Conservation (phyloP, 2,797 vertebrate species). For the Chelidonichthys spinosus region DNA sequence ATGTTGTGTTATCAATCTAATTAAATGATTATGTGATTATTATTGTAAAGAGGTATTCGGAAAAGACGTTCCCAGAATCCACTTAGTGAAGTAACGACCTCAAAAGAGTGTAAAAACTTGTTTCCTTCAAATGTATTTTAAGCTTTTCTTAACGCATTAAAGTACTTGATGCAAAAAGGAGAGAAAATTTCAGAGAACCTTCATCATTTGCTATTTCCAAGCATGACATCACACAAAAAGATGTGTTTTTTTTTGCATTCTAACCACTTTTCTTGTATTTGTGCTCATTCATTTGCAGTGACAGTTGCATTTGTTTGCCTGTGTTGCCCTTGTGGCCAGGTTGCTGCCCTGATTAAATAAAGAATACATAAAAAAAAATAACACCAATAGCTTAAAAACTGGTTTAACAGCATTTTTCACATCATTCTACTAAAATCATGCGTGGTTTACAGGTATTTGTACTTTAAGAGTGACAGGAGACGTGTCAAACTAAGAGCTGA, state of each 20-base stretch:
- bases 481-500: background rate
- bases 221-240: background rate
- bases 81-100: too few species aligned
- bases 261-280: too few species aligned
- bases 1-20: conserved; percentile 7
- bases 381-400: background rate
- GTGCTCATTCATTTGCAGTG: too few species aligned
- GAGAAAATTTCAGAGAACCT: background rate
- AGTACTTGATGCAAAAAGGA: background rate
- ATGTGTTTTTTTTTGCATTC: too few species aligned
- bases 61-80: too few species aligned
- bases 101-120: too few species aligned
- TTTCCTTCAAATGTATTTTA: too few species aligned
- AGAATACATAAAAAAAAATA: background rate
- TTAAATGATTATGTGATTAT: background rate
- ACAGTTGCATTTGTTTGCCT: too few species aligned
- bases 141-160: too few species aligned
- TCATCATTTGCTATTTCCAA: background rate
- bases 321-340: too few species aligned
- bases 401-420: background rate
- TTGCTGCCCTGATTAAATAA: background rate
- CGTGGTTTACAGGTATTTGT: background rate
- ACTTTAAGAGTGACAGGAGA: conserved; percentile 3
- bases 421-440: background rate
- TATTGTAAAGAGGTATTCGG: background rate